Percentiles rank a stretch among this genome's conserved stretches.
These are phyloP conservation scores for Otolemur garnettii DNA, from an alignment of 2,113 vertebrate genomes.

Conservation along the genomic window DNA sequence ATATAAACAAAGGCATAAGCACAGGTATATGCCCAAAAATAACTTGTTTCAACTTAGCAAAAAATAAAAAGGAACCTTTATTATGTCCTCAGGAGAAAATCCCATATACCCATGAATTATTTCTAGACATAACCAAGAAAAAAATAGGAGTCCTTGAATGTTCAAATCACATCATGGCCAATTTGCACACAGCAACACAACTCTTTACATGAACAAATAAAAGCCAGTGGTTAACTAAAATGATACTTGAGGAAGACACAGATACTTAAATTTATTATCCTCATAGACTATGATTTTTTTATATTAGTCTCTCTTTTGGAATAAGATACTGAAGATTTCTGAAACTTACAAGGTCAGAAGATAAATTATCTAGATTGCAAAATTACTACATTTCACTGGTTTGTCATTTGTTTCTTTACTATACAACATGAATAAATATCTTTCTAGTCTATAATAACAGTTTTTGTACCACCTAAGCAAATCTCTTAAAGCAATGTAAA, in stretches of 20 bases:
- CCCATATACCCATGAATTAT: constrained; percentile 46
- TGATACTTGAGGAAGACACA: constrained; percentile 44
- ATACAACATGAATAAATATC: background rate
- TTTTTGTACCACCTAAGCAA: background rate
- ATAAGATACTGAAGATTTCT: constrained; percentile 58
- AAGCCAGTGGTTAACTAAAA: constrained; percentile 53
- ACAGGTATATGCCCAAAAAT: constrained; percentile 51
- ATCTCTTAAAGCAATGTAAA: background rate
- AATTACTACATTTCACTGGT: background rate
- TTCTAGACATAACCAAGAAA: constrained; percentile 53
- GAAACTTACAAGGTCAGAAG: background rate
- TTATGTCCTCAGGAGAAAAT: constrained; percentile 37
- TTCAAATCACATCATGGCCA: constrained; percentile 56
- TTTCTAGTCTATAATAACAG: background rate
- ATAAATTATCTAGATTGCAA: background rate
- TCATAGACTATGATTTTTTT: constrained; percentile 50
- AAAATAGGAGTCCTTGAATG: constrained; percentile 26
- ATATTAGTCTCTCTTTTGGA: constrained; percentile 45
- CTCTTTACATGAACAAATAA: constrained; percentile 62
- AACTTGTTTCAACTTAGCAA: constrained; percentile 52
- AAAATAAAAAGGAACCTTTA: constrained; percentile 63
- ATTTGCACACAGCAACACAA: constrained; percentile 62
- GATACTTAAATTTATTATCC: constrained; percentile 60
- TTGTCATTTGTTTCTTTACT: background rate
- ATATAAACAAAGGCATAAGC: constrained; percentile 29